A percentile compares a stretch with the other conserved stretches of the same genome.
These are phyloP conservation scores for Entelurus aequoreus DNA, from an alignment of 2,113 vertebrate genomes.

Conservation along the genomic window DNA sequence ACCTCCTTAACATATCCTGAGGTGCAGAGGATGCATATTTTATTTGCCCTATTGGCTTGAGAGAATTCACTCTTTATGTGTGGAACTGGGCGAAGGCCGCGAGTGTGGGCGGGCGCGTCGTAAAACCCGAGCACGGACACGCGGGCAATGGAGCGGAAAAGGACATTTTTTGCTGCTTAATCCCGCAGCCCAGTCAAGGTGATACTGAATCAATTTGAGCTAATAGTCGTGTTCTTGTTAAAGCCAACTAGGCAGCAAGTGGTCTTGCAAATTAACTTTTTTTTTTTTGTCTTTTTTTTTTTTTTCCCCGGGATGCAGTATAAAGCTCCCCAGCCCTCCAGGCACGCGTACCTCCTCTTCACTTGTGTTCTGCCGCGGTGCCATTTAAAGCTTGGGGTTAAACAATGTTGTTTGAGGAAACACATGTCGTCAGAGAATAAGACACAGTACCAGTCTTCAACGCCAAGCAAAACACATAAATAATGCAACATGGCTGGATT, in stretches of 20 bases:
- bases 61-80: constrained; percentile 20
- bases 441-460: constrained; percentile 6
- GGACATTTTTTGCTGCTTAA: neutral
- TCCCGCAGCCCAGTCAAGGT: constrained; percentile 34
- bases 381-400: constrained; percentile 45
- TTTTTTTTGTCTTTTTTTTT: constrained; percentile 10
- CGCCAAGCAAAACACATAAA: constrained; percentile 4
- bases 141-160: constrained; percentile 48
- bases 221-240: constrained; percentile 36
- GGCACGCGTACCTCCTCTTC: constrained; percentile 1
- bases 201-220: constrained; percentile 49
- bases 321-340: constrained; percentile 14
- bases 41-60: constrained; percentile 1
- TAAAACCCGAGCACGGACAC: constrained; percentile 41
- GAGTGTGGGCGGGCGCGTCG: constrained; percentile 29
- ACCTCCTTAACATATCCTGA: constrained; percentile 4
- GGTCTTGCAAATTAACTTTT: constrained; percentile 25
- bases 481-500: constrained; percentile 1
- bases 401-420: constrained; percentile 38
- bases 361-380: constrained; percentile 40
- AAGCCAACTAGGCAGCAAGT: constrained; percentile 47
- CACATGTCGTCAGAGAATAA: constrained; percentile 34
- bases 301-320: neutral
- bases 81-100: constrained; percentile 7
- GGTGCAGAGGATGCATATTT: constrained; percentile 15